These are phyloP conservation scores for Lepus timidus DNA, from an alignment of 2,113 vertebrate genomes.

Conservation along the genomic window DNA sequence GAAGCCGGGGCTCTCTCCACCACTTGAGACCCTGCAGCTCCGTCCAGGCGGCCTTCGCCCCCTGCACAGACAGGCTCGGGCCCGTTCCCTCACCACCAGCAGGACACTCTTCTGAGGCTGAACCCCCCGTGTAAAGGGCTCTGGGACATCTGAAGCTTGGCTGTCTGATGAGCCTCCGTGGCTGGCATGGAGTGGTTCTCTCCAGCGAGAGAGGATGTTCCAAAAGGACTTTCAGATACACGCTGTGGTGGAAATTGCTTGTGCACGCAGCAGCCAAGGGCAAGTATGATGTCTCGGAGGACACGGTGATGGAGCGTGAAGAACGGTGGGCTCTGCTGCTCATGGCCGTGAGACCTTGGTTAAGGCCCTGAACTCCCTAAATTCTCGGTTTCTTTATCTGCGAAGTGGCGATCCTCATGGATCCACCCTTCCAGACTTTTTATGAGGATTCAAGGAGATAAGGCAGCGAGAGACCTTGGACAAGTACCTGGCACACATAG, in stretches of 20 bases:
- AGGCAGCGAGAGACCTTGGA: neutral
- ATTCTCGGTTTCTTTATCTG: slow-evolving; percentile 11
- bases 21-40: neutral
- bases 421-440: neutral
- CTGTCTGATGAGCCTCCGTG: neutral
- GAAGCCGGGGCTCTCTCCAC: neutral
- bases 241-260: neutral
- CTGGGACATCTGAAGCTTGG: neutral
- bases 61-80: neutral
- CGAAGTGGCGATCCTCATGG: neutral
- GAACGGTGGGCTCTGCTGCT: neutral
- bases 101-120: neutral
- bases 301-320: neutral
- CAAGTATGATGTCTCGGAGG: neutral
- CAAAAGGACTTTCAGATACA: slow-evolving; percentile 61
- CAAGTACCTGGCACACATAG: neutral
- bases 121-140: slow-evolving; percentile 9
- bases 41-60: neutral
- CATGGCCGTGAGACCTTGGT: neutral
- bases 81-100: neutral
- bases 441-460: neutral
- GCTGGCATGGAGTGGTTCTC: neutral
- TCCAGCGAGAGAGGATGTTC: slow-evolving; percentile 43
- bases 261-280: neutral
- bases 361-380: neutral